phyloP scores from a whole-genome alignment of 1,140 invertebrate species.

The Nomia melanderi region DNA sequence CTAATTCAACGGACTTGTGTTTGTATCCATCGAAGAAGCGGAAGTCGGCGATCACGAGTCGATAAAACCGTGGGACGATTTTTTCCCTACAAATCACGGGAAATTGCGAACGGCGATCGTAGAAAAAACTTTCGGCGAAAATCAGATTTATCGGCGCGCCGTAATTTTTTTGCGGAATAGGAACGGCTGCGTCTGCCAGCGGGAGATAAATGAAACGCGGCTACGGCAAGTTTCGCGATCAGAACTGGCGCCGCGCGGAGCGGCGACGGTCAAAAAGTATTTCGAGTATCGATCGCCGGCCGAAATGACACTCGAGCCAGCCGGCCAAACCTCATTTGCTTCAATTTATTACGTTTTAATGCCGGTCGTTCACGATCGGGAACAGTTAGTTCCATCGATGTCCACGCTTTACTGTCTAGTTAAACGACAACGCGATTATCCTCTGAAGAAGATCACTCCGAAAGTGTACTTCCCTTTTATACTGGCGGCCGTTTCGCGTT shows the following conservation, averaged over 20 bases:
- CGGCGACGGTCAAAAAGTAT: slow-evolving; percentile 29
- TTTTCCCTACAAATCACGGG: slow-evolving; percentile 50
- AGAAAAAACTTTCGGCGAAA: slow-evolving; percentile 51
- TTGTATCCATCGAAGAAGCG: background rate
- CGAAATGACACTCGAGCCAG: background rate
- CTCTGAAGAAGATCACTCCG: no score
- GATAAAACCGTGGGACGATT: slow-evolving; percentile 21
- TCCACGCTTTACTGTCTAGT: no score
- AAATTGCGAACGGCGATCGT: slow-evolving; percentile 44
- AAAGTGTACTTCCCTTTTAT: no score
- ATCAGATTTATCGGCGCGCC: slow-evolving; percentile 60
- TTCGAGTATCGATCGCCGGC: slow-evolving; percentile 26
- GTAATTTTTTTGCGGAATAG: slow-evolving; percentile 62
- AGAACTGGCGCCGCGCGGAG: background rate
- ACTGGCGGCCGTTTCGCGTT: no score
- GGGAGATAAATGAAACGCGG: slow-evolving; percentile 60
- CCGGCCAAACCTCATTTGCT: background rate
- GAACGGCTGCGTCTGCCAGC: slow-evolving; percentile 60
- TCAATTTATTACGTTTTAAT: background rate
- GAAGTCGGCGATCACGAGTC: background rate
- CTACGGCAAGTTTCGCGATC: slow-evolving; percentile 47
- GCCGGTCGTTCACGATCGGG: background rate
- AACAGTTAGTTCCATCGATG: no score
- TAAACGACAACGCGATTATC: no score
- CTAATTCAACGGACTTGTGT: no score